Base-by-base conservation (phyloP, 2,888 invertebrate genomes). In the Meloe dianella region DNA sequence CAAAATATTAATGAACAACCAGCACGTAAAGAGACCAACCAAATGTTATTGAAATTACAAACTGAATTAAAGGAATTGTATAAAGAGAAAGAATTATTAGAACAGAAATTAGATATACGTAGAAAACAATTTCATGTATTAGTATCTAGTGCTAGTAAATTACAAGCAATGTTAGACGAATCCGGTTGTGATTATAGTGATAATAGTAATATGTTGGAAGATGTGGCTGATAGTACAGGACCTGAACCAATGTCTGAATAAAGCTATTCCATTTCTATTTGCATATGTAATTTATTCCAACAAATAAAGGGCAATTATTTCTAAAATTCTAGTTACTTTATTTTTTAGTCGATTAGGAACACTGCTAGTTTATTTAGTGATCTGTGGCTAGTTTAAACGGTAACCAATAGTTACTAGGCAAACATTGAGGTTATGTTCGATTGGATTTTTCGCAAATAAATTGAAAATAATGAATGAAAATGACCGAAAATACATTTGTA, bases 1-100 rank as follows among this genome's bases (percentile, higher is more conserved):
- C 94, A 95, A 82, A 90, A 96, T 0, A 97, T 97, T 69, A 92
- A 91, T 74, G 90, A 93, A 77, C 95, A 97, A 80, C 96, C 97
- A 0, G 95, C 96, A 78, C 87, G 97, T 73, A 92, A 91, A 77
- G 92, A 93, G 71, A 94, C 93, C 0, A 89, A 91, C 72, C 86
- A 89, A 47, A 87, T 89, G 70, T 85, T 96, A 1, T 87, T 88
- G 57, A 87, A 88, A 14, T 85, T 95, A 14, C 91, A 92, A 78
- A 89, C 90, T 20, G 94, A 96, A 79, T 85, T 96, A 24, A 86
- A 88, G 22, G 87, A 86, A 65, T 84, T 96, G 61, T 87, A 91
- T 82, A 88, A 90, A 61, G 90, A 91, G 65, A 91, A 91, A 74
- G 88, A 90, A 47, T 89, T 90, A 69, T 82, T 95, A 66, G 92